These are phyloP conservation scores for Neosilurus hyrtlii DNA, from an alignment of 2,797 vertebrate species.

Conservation along the genomic window DNA sequence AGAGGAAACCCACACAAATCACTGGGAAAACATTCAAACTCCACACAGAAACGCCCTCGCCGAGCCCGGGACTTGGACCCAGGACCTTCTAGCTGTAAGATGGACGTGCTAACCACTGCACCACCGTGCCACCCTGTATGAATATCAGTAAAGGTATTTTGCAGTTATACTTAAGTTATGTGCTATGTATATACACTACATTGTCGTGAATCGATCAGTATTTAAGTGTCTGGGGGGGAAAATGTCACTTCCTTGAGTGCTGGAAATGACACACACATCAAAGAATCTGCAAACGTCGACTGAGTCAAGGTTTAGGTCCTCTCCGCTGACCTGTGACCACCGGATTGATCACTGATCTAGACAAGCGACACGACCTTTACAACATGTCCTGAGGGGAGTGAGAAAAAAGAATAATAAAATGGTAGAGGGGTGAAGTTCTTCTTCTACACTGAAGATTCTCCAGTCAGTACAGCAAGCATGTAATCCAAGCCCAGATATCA, in stretches of 20 bases:
- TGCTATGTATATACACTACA: neutral
- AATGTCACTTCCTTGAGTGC: neutral
- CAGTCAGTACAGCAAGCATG: neutral
- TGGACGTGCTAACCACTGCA: too few relatives aligned
- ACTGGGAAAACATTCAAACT: too few relatives aligned
- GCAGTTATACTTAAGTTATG: neutral
- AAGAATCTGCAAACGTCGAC: neutral
- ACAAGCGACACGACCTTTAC: neutral
- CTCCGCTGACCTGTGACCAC: neutral
- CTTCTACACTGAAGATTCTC: neutral
- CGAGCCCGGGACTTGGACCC: too few relatives aligned
- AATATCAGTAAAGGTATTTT: neutral
- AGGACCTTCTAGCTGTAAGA: too few relatives aligned
- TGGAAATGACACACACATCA: neutral
- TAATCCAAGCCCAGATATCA: neutral
- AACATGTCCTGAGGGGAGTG: neutral
- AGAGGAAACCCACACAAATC: too few relatives aligned
- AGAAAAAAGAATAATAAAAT: neutral
- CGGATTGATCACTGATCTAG: slow-evolving; percentile 1
- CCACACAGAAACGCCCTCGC: too few relatives aligned
- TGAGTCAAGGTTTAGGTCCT: neutral
- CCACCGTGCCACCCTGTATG: neutral
- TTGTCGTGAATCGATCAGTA: neutral
- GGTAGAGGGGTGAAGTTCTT: neutral
- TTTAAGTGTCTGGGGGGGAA: neutral